A percentile compares a stretch with the other conserved stretches of the same genome.
Evolutionary conservation across 1,140 invertebrate genomes (phyloP).

Genomic region (Zophobas morio): DNA sequence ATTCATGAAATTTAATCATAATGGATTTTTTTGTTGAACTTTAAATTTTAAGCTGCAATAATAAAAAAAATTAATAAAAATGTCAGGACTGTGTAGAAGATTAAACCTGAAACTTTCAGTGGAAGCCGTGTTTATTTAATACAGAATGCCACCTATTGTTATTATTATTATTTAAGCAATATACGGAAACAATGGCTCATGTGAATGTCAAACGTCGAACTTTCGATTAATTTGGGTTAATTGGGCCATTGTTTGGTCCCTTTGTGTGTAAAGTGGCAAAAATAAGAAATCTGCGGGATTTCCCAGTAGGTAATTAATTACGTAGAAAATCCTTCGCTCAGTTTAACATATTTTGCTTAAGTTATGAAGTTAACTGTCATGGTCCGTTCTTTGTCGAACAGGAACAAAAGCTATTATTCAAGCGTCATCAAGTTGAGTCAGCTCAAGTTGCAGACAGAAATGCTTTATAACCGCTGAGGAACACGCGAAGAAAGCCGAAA

Average conservation of each 20-base stretch:
- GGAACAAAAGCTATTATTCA: conserved; percentile 51
- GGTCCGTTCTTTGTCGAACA: conserved; percentile 46
- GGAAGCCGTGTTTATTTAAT: too few species aligned
- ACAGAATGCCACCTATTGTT: too few species aligned
- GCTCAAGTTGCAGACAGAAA: conserved; percentile 50
- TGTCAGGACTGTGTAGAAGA: too few species aligned
- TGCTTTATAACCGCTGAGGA: conserved; percentile 43
- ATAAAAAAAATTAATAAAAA: too few species aligned
- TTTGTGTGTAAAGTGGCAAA: neutral
- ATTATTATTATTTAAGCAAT: too few species aligned
- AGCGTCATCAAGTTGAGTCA: conserved; percentile 50
- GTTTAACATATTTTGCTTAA: conserved; percentile 43
- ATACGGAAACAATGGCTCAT: too few species aligned
- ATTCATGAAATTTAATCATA: too few species aligned
- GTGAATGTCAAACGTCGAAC: neutral
- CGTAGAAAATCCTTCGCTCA: conserved; percentile 38
- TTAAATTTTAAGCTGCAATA: too few species aligned
- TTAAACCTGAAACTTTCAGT: too few species aligned
- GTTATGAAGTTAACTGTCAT: conserved; percentile 46
- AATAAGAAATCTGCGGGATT: conserved; percentile 26
- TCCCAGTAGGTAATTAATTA: conserved; percentile 36
- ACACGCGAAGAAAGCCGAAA: conserved; percentile 44
- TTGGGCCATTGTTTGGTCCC: neutral
- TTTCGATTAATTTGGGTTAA: neutral
- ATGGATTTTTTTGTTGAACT: too few species aligned